Evolutionary conservation across 92 coral and sea anemone genomes (phyloP).

Genomic region (Porites lobata): DNA sequence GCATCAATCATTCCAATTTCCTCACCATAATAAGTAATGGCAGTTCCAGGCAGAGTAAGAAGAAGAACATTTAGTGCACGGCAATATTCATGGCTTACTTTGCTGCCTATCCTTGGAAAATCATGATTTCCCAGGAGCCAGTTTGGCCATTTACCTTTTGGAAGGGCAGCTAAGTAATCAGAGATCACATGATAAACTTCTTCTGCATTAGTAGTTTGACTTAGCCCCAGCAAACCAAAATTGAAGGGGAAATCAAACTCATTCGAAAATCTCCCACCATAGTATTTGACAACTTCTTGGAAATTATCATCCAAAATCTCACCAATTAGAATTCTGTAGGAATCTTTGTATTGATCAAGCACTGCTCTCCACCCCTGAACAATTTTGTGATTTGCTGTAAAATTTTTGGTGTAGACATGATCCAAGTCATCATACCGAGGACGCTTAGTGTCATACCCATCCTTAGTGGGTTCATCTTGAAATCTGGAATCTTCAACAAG

Average conservation of each 20-base stretch:
- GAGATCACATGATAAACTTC: constrained; percentile 66
- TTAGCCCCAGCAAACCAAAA: constrained; percentile 71
- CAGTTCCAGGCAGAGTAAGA: constrained; percentile 91
- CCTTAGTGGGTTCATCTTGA: constrained; percentile 76
- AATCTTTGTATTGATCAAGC: constrained; percentile 66
- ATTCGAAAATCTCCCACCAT: constrained; percentile 59
- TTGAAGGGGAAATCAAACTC: constrained; percentile 94
- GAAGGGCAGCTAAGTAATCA: constrained; percentile 74
- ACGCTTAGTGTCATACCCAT: constrained; percentile 50
- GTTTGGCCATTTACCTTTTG: constrained; percentile 90
- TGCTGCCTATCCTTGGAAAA: constrained; percentile 81
- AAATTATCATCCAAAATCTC: constrained; percentile 57
- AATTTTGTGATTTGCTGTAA: constrained; percentile 71
- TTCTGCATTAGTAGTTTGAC: constrained; percentile 55
- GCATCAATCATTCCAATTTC: constrained; percentile 92
- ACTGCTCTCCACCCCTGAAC: constrained; percentile 74
- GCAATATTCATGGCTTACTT: constrained; percentile 65
- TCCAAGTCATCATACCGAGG: constrained; percentile 66
- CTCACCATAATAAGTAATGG: constrained; percentile 95
- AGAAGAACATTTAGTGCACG: constrained; percentile 83
- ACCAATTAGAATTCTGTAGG: constrained; percentile 79
- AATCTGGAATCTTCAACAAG: constrained; percentile 77
- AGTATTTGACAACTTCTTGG: constrained; percentile 68
- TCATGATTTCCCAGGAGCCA: constrained; percentile 93
- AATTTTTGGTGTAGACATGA: constrained; percentile 76